These are phyloP conservation scores for Carollia perspicillata DNA, from an alignment of 2,113 vertebrate genomes.

Conservation along the genomic window DNA sequence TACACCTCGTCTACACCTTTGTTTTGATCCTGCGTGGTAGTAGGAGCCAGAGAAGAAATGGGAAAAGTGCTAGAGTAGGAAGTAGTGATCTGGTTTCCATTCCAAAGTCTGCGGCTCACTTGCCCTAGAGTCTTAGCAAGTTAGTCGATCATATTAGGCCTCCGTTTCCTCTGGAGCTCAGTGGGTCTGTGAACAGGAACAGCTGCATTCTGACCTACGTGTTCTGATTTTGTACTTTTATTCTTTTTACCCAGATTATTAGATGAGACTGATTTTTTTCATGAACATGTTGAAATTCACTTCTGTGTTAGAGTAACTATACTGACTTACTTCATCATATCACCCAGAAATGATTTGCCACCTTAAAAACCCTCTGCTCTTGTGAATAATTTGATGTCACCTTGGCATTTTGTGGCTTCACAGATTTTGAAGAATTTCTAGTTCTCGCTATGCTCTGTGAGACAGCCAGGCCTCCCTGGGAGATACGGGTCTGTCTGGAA, in stretches of 20 bases:
- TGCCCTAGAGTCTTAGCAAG: not conserved
- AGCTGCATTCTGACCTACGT: not conserved
- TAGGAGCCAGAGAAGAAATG: not conserved
- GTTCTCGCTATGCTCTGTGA: not conserved
- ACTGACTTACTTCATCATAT: not conserved
- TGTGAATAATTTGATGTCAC: not conserved
- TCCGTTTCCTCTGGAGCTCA: not conserved
- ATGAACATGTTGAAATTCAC: not conserved
- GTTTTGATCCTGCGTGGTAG: not conserved
- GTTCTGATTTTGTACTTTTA: not conserved
- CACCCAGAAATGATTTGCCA: slow-evolving; percentile 34
- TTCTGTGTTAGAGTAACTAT: not conserved
- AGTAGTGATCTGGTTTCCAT: not conserved
- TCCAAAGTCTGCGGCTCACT: not conserved
- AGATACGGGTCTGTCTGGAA: not conserved
- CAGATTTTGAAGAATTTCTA: not conserved
- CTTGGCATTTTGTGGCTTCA: not conserved
- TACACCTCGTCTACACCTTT: not conserved
- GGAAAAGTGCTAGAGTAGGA: not conserved
- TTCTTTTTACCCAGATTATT: not conserved
- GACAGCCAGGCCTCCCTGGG: not conserved
- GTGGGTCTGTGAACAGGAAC: not conserved
- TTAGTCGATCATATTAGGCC: not conserved
- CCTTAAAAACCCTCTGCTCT: not conserved
- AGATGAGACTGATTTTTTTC: not conserved